A percentile compares a stretch with the other conserved stretches of the same genome.
These are phyloP conservation scores for Dinoponera quadriceps DNA, from an alignment of 1,140 invertebrate genomes.

Conservation along the genomic window DNA sequence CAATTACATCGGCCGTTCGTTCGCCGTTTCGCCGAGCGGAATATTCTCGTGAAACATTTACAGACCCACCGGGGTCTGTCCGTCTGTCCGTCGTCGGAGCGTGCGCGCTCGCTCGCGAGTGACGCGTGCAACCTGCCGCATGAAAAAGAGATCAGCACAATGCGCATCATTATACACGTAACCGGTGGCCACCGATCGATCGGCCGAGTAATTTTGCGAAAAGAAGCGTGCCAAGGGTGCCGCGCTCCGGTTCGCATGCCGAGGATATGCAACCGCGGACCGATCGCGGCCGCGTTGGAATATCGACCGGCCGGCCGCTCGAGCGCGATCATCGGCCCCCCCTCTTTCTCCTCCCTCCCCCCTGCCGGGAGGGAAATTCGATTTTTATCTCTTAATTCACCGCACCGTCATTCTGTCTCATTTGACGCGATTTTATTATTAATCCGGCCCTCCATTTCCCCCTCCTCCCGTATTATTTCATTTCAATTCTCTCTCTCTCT, in stretches of 20 bases:
- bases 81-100: slow-evolving; percentile 1
- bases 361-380: not conserved
- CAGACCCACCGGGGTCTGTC: not conserved
- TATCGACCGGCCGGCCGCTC: not conserved
- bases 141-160: slow-evolving; percentile 60
- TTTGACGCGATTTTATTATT: slow-evolving; percentile 38
- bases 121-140: slow-evolving; percentile 2
- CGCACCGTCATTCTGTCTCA: slow-evolving; percentile 18
- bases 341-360: not conserved
- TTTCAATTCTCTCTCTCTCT: not conserved
- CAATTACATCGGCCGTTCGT: slow-evolving; percentile 50
- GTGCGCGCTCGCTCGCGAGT: not conserved
- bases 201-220: slow-evolving; percentile 46
- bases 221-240: slow-evolving; percentile 59
- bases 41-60: slow-evolving; percentile 53
- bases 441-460: slow-evolving; percentile 15
- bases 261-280: not conserved
- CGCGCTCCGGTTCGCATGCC: slow-evolving; percentile 26
- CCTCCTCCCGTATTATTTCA: not conserved
- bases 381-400: slow-evolving; percentile 6
- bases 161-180: slow-evolving; percentile 54
- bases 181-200: slow-evolving; percentile 32
- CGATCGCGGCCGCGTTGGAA: slow-evolving; percentile 3
- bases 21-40: not conserved
- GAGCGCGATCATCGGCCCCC: not conserved